phyloP scores from a whole-genome alignment of 2,797 vertebrate species.

The Molossus molossus region DNA sequence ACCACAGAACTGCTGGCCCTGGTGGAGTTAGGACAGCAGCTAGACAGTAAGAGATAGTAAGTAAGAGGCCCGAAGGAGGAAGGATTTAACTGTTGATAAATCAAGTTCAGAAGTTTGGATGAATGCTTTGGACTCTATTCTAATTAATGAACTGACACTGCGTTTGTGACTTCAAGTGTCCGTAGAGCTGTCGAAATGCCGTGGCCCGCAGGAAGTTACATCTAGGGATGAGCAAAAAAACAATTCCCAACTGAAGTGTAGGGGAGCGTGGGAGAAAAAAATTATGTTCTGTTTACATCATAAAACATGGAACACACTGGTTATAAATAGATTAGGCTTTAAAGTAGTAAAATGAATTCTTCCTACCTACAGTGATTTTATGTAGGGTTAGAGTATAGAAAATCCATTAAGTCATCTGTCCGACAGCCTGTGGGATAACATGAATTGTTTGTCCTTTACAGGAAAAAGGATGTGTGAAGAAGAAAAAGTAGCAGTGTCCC shows the following conservation, averaged over 20 bases:
- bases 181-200: not conserved
- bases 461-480: not conserved
- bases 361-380: not conserved
- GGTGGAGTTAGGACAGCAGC: not conserved
- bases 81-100: not conserved
- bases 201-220: not conserved
- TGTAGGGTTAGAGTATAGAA: not conserved
- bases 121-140: not conserved
- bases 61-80: not conserved
- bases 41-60: not conserved
- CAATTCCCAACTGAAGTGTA: not conserved
- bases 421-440: not conserved
- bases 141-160: not conserved
- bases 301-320: not conserved
- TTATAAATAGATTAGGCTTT: not conserved
- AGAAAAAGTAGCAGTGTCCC: not conserved
- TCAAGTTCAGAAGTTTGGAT: not conserved
- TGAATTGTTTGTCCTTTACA: not conserved
- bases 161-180: not conserved
- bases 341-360: constrained; percentile 22
- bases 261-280: not conserved
- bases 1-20: not conserved
- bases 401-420: constrained; percentile 18
- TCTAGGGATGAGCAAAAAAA: not conserved
- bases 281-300: not conserved